Base-by-base conservation (phyloP, 2,888 invertebrate genomes). In the Mythimna ferrago region DNA sequence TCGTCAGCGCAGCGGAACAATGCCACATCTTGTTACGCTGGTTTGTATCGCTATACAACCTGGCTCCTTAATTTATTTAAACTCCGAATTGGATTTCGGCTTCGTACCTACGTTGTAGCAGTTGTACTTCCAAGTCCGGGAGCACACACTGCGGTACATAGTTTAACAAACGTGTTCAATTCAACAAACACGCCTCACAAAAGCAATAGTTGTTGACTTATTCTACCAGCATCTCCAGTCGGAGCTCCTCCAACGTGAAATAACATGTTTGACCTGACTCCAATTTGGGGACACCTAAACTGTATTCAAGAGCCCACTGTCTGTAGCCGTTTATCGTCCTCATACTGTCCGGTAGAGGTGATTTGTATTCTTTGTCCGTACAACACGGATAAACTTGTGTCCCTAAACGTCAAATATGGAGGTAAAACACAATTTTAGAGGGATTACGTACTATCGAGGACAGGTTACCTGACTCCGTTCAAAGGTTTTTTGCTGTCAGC, bases 291-390 rank as follows among this genome's bases (percentile, higher is more conserved):
- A 63, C 66, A 58, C 62, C 66, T 76, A 53, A 73, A 35, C 70
- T 57, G 57, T 78, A 71, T 85, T 82, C 64, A 67, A 66, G 80
- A 71, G 32, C 61, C 68, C 68, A 60, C 72, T 54, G 67, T 58
- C 67, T 58, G 63, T 62, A 64, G 35, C 64, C 61, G 70, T 74
- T 71, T 71, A 62, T 66, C 60, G 68, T 69, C 65, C 65, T 58
- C 61, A 63, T 75, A 73, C 71, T 80, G 70, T 72, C 71, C 65
- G 56, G 19, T 56, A 65, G 66, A 62, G 48, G 51, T 61, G 65
- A 78, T 86, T 86, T 83, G 83, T 86, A 86, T 86, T 86, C 86
- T 78, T 77, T 74, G 56, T 67, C 41, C 78, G 78, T 81, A 44
- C 68, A 56, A 63, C 63, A 69, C 57, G 80, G 72, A 78, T 81